These are phyloP conservation scores for Drosophila antonietae DNA, from an alignment of 2,888 invertebrate species.

Conservation along the genomic window DNA sequence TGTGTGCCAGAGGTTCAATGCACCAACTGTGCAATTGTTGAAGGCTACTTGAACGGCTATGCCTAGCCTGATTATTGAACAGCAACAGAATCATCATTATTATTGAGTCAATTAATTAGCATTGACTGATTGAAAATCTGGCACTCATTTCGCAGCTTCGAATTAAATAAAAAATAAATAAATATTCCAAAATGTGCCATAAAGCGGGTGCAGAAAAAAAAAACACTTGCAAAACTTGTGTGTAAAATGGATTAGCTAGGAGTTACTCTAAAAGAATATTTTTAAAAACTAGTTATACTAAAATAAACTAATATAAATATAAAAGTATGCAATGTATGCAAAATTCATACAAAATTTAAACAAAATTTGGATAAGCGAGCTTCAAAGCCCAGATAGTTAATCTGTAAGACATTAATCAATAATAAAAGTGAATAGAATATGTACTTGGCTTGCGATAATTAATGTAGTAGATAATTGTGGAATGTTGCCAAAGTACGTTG, in stretches of 20 bases:
- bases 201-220: constrained; percentile 42
- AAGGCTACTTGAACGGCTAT: neutral
- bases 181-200: constrained; percentile 44
- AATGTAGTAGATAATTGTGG: too few relatives aligned
- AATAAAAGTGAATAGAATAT: too few relatives aligned
- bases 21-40: constrained; percentile 19
- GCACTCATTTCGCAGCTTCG: constrained; percentile 50
- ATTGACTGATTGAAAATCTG: constrained; percentile 61
- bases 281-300: too few relatives aligned
- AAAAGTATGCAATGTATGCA: too few relatives aligned
- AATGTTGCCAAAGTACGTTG: too few relatives aligned
- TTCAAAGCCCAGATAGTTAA: too few relatives aligned
- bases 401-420: too few relatives aligned
- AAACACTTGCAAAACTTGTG: constrained; percentile 26
- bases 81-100: constrained; percentile 25
- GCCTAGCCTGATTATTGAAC: constrained; percentile 58
- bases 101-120: constrained; percentile 73
- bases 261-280: neutral
- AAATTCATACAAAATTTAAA: too few relatives aligned
- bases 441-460: too few relatives aligned
- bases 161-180: constrained; percentile 24
- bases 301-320: too few relatives aligned
- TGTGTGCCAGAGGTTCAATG: constrained; percentile 54
- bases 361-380: too few relatives aligned
- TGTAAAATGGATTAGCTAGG: fast-evolving